Evolutionary conservation across 2,888 invertebrate species (phyloP), one percentile per base, ranked within the genome.

Genomic region (Troglohyphantes excavatus): DNA sequence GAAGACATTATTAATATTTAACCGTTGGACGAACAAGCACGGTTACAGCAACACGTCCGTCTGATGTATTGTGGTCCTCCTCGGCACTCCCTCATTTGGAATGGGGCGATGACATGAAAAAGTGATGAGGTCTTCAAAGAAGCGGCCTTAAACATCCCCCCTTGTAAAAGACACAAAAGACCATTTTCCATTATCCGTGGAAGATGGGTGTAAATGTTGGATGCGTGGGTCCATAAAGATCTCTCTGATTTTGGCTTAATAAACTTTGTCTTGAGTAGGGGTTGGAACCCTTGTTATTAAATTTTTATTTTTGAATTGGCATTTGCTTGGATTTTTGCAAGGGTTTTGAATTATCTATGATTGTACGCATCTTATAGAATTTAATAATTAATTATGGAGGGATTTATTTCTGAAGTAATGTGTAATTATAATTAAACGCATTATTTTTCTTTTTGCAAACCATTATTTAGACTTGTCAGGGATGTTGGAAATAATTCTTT

Each of bases 1-100:
- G 65, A 53, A 68, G 68, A 68, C 33, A 27, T 33, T 33, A 68
- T 68, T 68, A 68, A 68, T 68, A 68, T 68, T 68, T 68, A 68
- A 68, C 68, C 11, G 29, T 33, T n/a, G 68, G 68, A 7, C 23
- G 26, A 53, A 53, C 3, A 7, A 65, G 68, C 7, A n/a, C 33
- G 33, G n/a, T 7, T 68, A 33, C 17, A 19, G n/a, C 29, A 68
- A 68, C 29, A 33, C 33, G 68, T 68, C 33, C 33, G n/a, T n/a
- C 68, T 33, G 29, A 33, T 33, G n/a, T 29, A 33, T 33, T 68
- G n/a, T 2, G 33, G 33, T 33, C 33, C 53, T 53, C 17, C n/a
- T n/a, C 17, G 17, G 0, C 68, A 68, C 33, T 33, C 33, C 21
- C 33, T 68, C 33, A 33, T 68, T 29, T 19, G 33, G 26, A 65